Base-by-base conservation (phyloP, 2,797 vertebrate species). In the Thunnus albacares region DNA sequence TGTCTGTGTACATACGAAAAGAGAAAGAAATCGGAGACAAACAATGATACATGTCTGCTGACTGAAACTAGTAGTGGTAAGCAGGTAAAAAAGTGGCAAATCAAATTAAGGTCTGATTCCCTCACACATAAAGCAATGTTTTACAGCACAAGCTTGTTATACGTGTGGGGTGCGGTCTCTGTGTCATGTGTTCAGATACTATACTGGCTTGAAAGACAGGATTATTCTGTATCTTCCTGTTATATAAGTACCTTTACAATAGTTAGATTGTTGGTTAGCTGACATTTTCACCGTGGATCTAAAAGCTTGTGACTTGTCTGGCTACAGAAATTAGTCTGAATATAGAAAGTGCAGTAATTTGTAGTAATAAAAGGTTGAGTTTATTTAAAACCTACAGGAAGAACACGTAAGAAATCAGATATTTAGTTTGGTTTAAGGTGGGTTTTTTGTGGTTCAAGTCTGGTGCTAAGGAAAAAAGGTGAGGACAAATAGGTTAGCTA, bases 211-310 rank as follows among this genome's bases (percentile, higher is more conserved):
- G 18, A 81, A 56, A 71, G 33, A 62, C 10, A 47, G 24, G 8
- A 65, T 24, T n/a, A 17, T 2, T 26, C 33, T 70, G n/a, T 68
- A 1, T 68, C 41, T 41, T 26, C 17, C 62, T 41, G 43, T 71
- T 83, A 77, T 12, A 57, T 78, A 81, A 87, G n/a, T 24, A 41
- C 2, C 12, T 62, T 75, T 43, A 82, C 55, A 67, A 67, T 14
- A 49, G 68, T 20, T 35, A n/a, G 0, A 71, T 22, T 86, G 73
- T 67, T 67, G 60, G 30, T 28, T 65, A 55, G 47, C 8, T 59
- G 15, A 56, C 1, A 6, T n/a, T 28, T 63, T 68, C 20, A 30
- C 26, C 9, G 4, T 18, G 6, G 13, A 12, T 58, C 30, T 28
- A 30, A 41, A 13, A 49, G 22, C 55, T 18, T 82, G 62, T 56